Evolutionary conservation across 2,113 vertebrate species (phyloP), one percentile per base, ranked within the genome.

Genomic region (Elgaria multicarinata): DNA sequence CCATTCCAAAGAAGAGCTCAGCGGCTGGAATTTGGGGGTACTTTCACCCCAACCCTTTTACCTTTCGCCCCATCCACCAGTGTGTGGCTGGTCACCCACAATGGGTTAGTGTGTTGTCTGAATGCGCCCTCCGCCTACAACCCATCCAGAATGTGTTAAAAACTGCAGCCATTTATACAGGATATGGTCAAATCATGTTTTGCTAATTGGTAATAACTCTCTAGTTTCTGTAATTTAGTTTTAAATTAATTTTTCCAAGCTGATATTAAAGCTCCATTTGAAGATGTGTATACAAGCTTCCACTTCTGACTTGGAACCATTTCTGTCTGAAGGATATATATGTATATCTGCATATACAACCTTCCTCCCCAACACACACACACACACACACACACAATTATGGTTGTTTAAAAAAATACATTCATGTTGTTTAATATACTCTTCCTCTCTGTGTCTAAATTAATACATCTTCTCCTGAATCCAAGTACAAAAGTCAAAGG

Each of bases 261-360:
- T 58, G 67, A 72, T 31, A 26, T 36, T n/a, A 53, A 71, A 72
- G 31, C 18, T 20, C 33, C 18, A 55, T 62, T 3, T 0, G 0
- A 88, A 9, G 20, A 91, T 16, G 71, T 10, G 2, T 33, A 88
- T 2, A 5, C 6, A 82, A 79, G 44, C 55, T 87, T n/a, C 2
- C 1, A 16, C 6, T 69, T 78, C 42, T n/a, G 3, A 75, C 8
- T 26, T 66, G 31, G 66, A 67, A 69, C 83, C n/a, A 86, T 89
- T 24, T 22, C 58, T 62, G 58, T 0, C 3, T 0, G 22, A 36
- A 42, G 64, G 89, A 89, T 33, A 87, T 77, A 12, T 77, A 12
- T 44, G 74, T 77, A 44, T 77, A 26, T 44, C 74, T 76, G 39
- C 9, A 26, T 46, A 46, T 46, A 31, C 24, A 72, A 72, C 4